Conservation (phyloP, 2,113 vertebrate species). For the Lampris megalopsis region DNA sequence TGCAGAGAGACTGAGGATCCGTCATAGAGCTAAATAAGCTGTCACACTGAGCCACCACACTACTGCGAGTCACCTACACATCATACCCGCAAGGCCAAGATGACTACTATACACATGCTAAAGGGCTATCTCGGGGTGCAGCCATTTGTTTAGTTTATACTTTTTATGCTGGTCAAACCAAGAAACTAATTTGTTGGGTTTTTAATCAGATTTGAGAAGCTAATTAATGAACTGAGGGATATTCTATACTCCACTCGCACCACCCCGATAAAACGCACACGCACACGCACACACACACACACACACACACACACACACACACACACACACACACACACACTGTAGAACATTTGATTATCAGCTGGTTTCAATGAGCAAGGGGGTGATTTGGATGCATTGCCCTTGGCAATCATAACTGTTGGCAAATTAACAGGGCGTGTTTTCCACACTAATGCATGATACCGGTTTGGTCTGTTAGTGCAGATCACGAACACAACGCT, state of each 20-base stretch:
- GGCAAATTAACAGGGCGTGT: background rate
- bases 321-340: background rate
- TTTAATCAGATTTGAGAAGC: conserved; percentile 36
- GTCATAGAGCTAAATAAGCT: conserved; percentile 37
- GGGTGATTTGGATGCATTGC: conserved; percentile 3
- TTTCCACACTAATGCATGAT: conserved; percentile 19
- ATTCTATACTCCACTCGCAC: background rate
- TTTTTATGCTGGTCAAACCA: conserved; percentile 4
- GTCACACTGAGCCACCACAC: conserved; percentile 19
- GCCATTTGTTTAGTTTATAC: background rate
- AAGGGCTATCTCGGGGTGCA: background rate
- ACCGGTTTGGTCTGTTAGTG: conserved; percentile 18
- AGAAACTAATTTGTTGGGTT: conserved; percentile 46
- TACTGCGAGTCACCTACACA: background rate
- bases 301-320: background rate
- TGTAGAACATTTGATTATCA: conserved; percentile 24
- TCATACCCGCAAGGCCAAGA: background rate
- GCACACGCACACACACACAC: background rate
- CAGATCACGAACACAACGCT: conserved; percentile 12
- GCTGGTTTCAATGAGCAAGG: conserved; percentile 34
- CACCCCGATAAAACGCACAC: too few species aligned
- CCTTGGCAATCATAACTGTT: background rate
- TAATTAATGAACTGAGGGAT: conserved; percentile 35
- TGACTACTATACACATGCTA: background rate
- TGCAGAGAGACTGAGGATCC: conserved; percentile 4